phyloP scores from a whole-genome alignment of 2,797 vertebrate genomes.

The Xenops minutus region DNA sequence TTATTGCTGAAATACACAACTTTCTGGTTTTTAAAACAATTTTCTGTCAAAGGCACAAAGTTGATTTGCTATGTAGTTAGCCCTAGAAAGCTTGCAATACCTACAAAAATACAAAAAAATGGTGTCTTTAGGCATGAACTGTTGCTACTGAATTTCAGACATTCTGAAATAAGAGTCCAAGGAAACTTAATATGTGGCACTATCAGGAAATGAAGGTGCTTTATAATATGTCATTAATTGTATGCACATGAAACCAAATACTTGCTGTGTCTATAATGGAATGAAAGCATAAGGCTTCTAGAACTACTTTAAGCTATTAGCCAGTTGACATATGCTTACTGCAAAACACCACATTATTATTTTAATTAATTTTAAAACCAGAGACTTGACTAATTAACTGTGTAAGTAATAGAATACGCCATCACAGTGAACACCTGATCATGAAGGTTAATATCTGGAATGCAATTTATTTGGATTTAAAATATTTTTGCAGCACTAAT shows the following conservation, averaged over 20 bases:
- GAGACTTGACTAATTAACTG: slow-evolving; percentile 41
- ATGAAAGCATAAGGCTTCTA: slow-evolving; percentile 46
- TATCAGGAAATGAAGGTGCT: background rate
- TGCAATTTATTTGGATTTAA: slow-evolving; percentile 68
- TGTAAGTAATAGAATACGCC: slow-evolving; percentile 58
- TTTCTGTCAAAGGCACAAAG: background rate
- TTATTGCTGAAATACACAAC: background rate
- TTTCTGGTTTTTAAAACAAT: background rate
- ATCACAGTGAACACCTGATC: slow-evolving; percentile 61
- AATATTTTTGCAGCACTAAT: slow-evolving; percentile 65
- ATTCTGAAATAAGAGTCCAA: background rate
- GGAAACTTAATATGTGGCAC: background rate
- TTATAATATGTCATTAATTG: slow-evolving; percentile 3
- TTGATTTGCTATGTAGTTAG: background rate
- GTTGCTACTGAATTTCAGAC: background rate
- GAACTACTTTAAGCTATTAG: slow-evolving; percentile 54
- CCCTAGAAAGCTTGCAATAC: background rate
- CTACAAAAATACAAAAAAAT: background rate
- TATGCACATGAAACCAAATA: slow-evolving; percentile 44
- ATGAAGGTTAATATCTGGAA: slow-evolving; percentile 60
- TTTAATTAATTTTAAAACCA: background rate
- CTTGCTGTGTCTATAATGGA: slow-evolving; percentile 21
- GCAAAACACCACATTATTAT: slow-evolving; percentile 53
- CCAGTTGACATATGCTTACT: slow-evolving; percentile 58
- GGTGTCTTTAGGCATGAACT: background rate